phyloP scores from a whole-genome alignment of 2,797 vertebrate species.

The Cirrhinus mrigala region DNA sequence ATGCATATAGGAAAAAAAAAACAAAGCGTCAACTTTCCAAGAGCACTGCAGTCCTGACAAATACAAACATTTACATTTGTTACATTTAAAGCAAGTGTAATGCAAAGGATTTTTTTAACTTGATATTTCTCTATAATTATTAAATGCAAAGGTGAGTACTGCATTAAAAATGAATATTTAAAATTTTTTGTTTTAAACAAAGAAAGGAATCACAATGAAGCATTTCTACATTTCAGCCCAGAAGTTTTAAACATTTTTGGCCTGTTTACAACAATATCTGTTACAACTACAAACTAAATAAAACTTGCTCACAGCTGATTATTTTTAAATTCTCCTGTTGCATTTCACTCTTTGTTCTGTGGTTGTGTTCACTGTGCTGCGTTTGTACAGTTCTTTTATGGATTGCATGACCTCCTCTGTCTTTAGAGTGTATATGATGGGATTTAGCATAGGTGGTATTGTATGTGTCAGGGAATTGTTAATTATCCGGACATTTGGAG shows the following conservation, averaged over 20 bases:
- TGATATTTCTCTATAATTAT: not conserved
- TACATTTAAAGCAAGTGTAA: not conserved
- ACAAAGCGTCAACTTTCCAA: not conserved
- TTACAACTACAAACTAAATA: not conserved
- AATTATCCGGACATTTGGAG: no score
- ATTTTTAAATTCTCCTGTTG: not conserved
- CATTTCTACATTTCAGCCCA: not conserved
- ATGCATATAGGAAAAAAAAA: not conserved
- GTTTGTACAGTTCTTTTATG: conserved; percentile 57
- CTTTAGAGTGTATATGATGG: no score
- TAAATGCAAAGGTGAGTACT: not conserved
- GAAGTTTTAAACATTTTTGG: not conserved
- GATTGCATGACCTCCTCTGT: conserved; percentile 71
- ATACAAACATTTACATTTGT: conserved; percentile 31
- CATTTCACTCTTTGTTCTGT: not conserved
- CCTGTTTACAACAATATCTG: not conserved
- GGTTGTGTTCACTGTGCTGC: not conserved
- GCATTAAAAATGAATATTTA: not conserved
- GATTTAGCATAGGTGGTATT: no score
- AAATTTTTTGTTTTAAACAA: no score
- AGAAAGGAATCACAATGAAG: no score
- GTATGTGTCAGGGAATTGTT: no score
- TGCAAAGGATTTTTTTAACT: not conserved
- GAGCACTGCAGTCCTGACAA: not conserved
- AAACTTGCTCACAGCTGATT: not conserved